phyloP scores from a whole-genome alignment of 92 coral and sea anemone genomes.

The Hydrozoanthus gracilis region DNA sequence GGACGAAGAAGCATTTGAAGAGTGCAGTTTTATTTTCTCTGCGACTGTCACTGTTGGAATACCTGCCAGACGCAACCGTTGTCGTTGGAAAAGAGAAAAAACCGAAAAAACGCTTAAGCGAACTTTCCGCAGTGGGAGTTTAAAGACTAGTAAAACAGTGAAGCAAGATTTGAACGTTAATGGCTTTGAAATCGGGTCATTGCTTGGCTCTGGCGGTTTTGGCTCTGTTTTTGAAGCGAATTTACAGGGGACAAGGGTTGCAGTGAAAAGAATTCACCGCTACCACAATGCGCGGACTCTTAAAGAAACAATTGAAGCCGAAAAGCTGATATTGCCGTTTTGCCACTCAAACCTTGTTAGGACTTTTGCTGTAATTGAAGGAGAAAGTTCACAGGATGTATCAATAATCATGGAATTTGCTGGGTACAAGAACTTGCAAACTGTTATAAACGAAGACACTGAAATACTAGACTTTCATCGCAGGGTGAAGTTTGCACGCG shows the following conservation, averaged over 20 bases:
- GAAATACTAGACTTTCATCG: conserved; percentile 69
- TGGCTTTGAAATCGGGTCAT: conserved; percentile 56
- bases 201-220: conserved; percentile 89
- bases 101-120: conserved; percentile 12
- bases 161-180: conserved; percentile 2
- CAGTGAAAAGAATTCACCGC: conserved; percentile 83
- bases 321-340: conserved; percentile 73
- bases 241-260: conserved; percentile 72
- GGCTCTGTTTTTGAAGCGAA: conserved; percentile 86
- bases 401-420: conserved; percentile 91
- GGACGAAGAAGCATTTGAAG: conserved; percentile 44
- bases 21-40: conserved; percentile 13
- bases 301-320: conserved; percentile 80
- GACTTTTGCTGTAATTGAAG: conserved; percentile 82
- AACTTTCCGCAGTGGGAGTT: conserved; percentile 20
- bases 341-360: conserved; percentile 82
- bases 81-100: conserved; percentile 45
- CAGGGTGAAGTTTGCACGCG: conserved; percentile 70
- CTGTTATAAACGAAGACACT: conserved; percentile 75
- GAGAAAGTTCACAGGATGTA: conserved; percentile 66
- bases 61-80: conserved; percentile 50
- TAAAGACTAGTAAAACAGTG: not conserved
- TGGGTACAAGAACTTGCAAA: conserved; percentile 82
- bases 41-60: conserved; percentile 40
- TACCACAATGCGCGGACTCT: conserved; percentile 75